Percentiles rank a stretch among this genome's conserved stretches.
Conservation (phyloP, 2,113 vertebrate genomes). For the Labrus mixtus region DNA sequence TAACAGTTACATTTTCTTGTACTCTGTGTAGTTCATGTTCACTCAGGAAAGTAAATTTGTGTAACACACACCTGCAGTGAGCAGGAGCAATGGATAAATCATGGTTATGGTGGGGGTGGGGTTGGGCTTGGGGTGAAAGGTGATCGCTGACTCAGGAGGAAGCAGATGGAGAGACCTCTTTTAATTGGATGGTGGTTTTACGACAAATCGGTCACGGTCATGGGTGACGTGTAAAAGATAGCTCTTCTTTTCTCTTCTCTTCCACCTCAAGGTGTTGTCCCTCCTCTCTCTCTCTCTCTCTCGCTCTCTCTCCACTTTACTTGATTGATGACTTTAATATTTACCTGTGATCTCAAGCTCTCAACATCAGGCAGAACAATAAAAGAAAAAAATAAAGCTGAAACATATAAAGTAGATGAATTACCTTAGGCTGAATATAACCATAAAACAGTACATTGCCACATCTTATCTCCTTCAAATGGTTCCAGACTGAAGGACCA, state of each 20-base stretch:
- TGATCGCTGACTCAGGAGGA: slow-evolving; percentile 65
- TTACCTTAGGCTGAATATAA: slow-evolving; percentile 52
- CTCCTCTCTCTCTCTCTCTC: background rate
- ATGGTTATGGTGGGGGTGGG: slow-evolving; percentile 14
- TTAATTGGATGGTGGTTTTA: slow-evolving; percentile 71
- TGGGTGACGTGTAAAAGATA: slow-evolving; percentile 40
- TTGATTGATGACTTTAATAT: slow-evolving; percentile 80
- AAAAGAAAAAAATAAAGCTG: slow-evolving; percentile 54
- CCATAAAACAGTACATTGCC: slow-evolving; percentile 52
- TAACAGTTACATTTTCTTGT: background rate
- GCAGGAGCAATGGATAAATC: slow-evolving; percentile 40
- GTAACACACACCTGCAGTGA: slow-evolving; percentile 32
- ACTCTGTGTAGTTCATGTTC: background rate
- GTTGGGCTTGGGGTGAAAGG: slow-evolving; percentile 44
- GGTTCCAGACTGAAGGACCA: slow-evolving; percentile 54
- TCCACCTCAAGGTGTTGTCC: slow-evolving; percentile 35
- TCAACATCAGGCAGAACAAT: slow-evolving; percentile 12
- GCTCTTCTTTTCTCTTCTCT: slow-evolving; percentile 14
- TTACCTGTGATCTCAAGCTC: slow-evolving; percentile 55
- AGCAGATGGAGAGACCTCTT: slow-evolving; percentile 58
- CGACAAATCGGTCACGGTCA: slow-evolving; percentile 48
- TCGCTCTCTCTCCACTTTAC: slow-evolving; percentile 25
- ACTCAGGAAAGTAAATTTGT: background rate
- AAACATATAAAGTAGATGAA: slow-evolving; percentile 67
- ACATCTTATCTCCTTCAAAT: slow-evolving; percentile 55